Percentiles rank a stretch among this genome's conserved stretches.
Evolutionary conservation across 2,113 vertebrate genomes (phyloP).

Genomic region (Sylvietta virens): DNA sequence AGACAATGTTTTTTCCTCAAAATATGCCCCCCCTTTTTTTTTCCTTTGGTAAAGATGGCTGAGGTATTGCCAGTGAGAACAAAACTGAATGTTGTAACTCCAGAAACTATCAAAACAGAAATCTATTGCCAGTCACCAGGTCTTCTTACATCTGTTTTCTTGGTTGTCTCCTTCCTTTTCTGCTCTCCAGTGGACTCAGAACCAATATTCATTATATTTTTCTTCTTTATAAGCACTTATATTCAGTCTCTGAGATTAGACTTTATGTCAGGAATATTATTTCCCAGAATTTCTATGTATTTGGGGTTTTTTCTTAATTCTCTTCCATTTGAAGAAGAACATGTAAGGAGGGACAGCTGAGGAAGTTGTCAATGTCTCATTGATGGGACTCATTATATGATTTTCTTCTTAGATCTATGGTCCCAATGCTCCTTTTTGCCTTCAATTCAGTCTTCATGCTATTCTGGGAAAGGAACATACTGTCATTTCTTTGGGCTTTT

Average conservation of each 20-base stretch:
- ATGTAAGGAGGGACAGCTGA: not conserved
- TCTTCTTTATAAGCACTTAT: not conserved
- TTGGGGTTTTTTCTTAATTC: not conserved
- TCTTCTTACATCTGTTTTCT: not conserved
- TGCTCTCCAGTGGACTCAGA: fast-evolving
- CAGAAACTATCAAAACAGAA: not conserved
- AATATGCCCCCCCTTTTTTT: fast-evolving
- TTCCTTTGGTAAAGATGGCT: not conserved
- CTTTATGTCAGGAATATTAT: not conserved
- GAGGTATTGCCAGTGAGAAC: not conserved
- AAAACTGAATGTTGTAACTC: not conserved
- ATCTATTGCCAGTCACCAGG: not conserved
- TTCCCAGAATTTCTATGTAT: not conserved
- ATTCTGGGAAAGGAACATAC: not conserved
- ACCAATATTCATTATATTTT: not conserved
- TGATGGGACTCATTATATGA: not conserved
- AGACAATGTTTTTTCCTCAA: not conserved
- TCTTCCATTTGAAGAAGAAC: not conserved
- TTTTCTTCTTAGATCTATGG: not conserved
- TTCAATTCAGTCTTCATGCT: not conserved
- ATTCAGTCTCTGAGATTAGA: not conserved
- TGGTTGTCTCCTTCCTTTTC: not conserved
- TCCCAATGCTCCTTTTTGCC: not conserved
- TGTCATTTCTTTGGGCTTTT: not conserved
- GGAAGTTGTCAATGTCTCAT: not conserved